Conservation (phyloP, 2,888 invertebrate genomes). For the Trichogramma evanescens region DNA sequence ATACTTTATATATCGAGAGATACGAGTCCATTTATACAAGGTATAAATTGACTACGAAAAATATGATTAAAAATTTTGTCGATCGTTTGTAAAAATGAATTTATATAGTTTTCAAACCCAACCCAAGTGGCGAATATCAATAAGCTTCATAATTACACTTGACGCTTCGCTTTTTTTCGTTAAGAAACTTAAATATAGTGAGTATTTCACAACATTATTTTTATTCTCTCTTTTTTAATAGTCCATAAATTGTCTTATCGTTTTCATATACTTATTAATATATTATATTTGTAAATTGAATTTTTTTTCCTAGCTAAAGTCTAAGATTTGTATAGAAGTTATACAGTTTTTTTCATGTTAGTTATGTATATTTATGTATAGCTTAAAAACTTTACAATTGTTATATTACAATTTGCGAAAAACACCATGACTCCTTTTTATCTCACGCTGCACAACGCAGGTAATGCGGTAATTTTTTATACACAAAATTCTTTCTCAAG, state of each 20-base stretch:
- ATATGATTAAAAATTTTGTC: too few species aligned
- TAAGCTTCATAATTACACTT: too few species aligned
- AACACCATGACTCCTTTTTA: not conserved
- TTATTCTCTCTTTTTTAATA: conserved; percentile 5
- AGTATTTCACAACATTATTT: conserved; percentile 19
- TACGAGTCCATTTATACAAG: too few species aligned
- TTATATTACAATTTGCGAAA: conserved; percentile 14
- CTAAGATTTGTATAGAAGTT: conserved; percentile 14
- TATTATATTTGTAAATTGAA: conserved; percentile 16
- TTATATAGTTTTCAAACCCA: too few species aligned
- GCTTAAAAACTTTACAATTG: conserved; percentile 22
- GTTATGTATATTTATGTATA: not conserved
- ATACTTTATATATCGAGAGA: too few species aligned
- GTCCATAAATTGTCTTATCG: not conserved
- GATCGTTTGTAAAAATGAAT: too few species aligned
- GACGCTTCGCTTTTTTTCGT: too few species aligned
- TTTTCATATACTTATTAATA: not conserved
- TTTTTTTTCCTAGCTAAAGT: conserved; percentile 17
- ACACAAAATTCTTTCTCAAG: too few species aligned
- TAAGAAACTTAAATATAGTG: not conserved
- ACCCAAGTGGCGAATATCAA: too few species aligned
- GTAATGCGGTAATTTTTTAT: too few species aligned
- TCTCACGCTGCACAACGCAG: too few species aligned
- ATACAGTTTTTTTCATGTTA: not conserved
- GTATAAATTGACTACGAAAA: too few species aligned